A percentile compares a stretch with the other conserved stretches of the same genome.
phyloP scores from a whole-genome alignment of 1,140 invertebrate species.

The Tetranychus urticae region DNA sequence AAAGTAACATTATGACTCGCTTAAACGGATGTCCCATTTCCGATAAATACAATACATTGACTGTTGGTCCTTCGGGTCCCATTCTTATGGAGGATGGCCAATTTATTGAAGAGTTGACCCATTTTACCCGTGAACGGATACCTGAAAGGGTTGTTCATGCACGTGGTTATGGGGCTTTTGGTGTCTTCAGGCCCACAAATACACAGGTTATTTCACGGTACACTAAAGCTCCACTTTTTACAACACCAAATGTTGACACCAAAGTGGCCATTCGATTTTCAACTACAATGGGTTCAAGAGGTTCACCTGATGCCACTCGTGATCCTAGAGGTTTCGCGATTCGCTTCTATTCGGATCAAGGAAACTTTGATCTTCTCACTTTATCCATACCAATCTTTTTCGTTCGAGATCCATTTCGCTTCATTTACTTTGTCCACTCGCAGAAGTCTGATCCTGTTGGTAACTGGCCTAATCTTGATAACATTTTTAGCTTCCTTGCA shows the following conservation, averaged over 20 bases:
- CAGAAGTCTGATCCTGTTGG: conserved; percentile 84
- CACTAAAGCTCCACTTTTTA: conserved; percentile 37
- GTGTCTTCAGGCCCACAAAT: conserved; percentile 38
- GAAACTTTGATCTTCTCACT: conserved; percentile 82
- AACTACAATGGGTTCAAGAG: conserved; percentile 63
- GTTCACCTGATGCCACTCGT: conserved; percentile 62
- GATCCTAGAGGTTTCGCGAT: conserved; percentile 82
- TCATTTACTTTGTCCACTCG: conserved; percentile 71
- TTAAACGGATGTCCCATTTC: too few species aligned
- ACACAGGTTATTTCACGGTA: conserved; percentile 49
- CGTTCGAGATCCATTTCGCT: conserved; percentile 72
- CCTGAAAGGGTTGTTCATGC: conserved; percentile 93
- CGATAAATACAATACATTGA: conserved; percentile 47
- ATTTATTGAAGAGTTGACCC: conserved; percentile 63
- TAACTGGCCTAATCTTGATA: conserved; percentile 68
- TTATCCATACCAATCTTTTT: conserved; percentile 95
- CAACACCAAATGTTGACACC: conserved; percentile 45
- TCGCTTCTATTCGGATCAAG: conserved; percentile 89
- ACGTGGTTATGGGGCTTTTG: conserved; percentile 86
- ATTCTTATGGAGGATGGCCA: conserved; percentile 60
- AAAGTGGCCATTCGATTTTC: conserved; percentile 57
- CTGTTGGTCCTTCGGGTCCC: conserved; percentile 66
- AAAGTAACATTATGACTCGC: too few species aligned
- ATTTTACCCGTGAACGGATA: conserved; percentile 73
- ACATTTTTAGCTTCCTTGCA: conserved; percentile 22